Percentiles rank a stretch among this genome's conserved stretches.
phyloP scores from a whole-genome alignment of 1,140 invertebrate genomes.

The Sitophilus oryzae region DNA sequence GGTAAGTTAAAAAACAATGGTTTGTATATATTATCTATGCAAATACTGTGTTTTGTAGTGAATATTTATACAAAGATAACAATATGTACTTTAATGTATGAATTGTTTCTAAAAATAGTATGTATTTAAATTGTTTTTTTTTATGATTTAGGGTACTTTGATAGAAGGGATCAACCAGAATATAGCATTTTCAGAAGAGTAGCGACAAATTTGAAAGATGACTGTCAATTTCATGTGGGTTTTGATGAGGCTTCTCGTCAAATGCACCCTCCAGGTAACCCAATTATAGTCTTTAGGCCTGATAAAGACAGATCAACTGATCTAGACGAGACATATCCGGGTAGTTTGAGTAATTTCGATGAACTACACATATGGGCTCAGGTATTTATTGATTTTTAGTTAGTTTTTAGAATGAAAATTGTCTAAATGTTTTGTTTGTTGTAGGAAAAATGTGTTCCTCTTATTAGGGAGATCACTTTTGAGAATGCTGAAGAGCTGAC shows the following conservation, averaged over 20 bases:
- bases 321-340: slow-evolving; percentile 73
- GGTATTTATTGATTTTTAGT: not conserved
- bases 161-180: slow-evolving; percentile 69
- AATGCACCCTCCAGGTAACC: slow-evolving; percentile 76
- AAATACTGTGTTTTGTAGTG: too few species aligned
- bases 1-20: slow-evolving; percentile 54
- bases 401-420: not conserved
- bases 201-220: slow-evolving; percentile 86
- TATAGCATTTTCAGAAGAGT: slow-evolving; percentile 77
- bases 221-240: slow-evolving; percentile 90
- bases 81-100: too few species aligned
- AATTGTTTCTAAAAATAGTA: too few species aligned
- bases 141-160: slow-evolving; percentile 77
- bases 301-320: slow-evolving; percentile 73
- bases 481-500: slow-evolving; percentile 99
- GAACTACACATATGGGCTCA: slow-evolving; percentile 76
- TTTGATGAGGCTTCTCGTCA: slow-evolving; percentile 79
- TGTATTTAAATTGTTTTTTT: slow-evolving; percentile 6
- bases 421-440: not conserved
- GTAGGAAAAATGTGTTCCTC: slow-evolving; percentile 77
- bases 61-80: too few species aligned
- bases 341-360: slow-evolving; percentile 66
- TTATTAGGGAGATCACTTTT: slow-evolving; percentile 93
- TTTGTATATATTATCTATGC: too few species aligned
- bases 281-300: slow-evolving; percentile 75